phyloP scores from a whole-genome alignment of 2,113 vertebrate species.

The Trematocara nigrifrons region DNA sequence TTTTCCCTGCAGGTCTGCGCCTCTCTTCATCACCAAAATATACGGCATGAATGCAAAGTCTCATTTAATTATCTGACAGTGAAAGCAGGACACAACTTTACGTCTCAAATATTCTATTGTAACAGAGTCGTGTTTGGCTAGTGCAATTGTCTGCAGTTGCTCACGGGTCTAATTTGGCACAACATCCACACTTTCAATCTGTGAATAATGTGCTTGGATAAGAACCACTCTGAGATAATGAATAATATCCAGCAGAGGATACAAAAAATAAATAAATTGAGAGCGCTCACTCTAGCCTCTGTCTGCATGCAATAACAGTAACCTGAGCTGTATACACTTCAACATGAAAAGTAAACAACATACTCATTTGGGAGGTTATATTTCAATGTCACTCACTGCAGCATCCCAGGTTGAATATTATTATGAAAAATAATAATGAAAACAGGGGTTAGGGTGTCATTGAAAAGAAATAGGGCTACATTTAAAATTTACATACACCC shows the following conservation, averaged over 20 bases:
- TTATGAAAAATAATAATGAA: conserved; percentile 30
- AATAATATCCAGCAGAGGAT: conserved; percentile 20
- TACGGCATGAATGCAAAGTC: background rate
- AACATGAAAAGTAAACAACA: conserved; percentile 50
- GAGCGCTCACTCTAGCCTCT: background rate
- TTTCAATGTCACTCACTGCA: conserved; percentile 40
- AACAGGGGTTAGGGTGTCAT: conserved; percentile 27
- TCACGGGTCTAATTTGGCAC: conserved; percentile 19
- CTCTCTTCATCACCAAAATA: background rate
- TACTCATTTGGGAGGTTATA: conserved; percentile 41
- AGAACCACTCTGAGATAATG: conserved; percentile 35
- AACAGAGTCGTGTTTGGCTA: background rate
- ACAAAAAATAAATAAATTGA: conserved; percentile 5
- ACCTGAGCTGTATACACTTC: background rate
- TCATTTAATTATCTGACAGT: conserved; percentile 4
- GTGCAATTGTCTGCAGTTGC: background rate
- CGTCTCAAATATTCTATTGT: background rate
- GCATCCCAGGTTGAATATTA: conserved; percentile 17
- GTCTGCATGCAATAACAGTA: conserved; percentile 16
- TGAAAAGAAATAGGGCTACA: conserved; percentile 41
- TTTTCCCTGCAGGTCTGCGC: background rate
- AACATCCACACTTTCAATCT: conserved; percentile 3
- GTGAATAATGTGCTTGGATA: conserved; percentile 36
- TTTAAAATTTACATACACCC: conserved; percentile 14
- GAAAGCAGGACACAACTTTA: background rate